Base-by-base conservation (phyloP, 2,888 invertebrate genomes). In the Caenorhabditis wallacei region DNA sequence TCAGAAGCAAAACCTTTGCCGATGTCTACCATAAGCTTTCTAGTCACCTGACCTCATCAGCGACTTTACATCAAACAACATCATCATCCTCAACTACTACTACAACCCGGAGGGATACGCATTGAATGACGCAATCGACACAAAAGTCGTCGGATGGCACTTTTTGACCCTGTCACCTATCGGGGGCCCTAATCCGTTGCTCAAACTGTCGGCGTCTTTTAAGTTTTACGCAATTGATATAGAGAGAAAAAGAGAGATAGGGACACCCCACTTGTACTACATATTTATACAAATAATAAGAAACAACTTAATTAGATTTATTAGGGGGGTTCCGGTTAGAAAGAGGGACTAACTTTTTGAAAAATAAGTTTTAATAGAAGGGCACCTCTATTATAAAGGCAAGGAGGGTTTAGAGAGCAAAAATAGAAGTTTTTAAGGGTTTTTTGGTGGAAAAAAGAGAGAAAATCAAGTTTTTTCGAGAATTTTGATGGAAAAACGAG, bases 171-270 rank as follows among this genome's bases (percentile, higher is more conserved):
- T 63, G 63, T 43, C 79, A 70, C 64, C 63, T 61, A 43, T 57
- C 51, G 43, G 43, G n/a, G n/a, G n/a, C n/a, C n/a, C 30, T 82
- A 82, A 82, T 82, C 82, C 71, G 40, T 61, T 82, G 78, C 76
- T 72, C 82, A 82, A 82, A 82, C 82, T 81, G 70, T 37, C 68
- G 81, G 66, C 46, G 24, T 59, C 74, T 71, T 82, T 79, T 37
- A 56, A 51, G 26, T 16, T 59, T 7, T 22, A 68, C 80, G 78
- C 71, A 72, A 78, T 54, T 78, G 82, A 82, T 82, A 82, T 82
- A 78, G 68, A 64, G 37, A 30, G 57, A 37, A 30, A 54, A 43
- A 46, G n/a, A 43, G 54, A 26, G 56, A 43, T 22, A 56, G 43
- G 24, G 13, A 22, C 63, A 26, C 64, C 75, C 66, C 59, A 76